Evolutionary conservation across 2,113 vertebrate species (phyloP).

Genomic region (Felis catus): F.catus_Fca126_mat1.0 CM031418.1:61042001-61042500

Average conservation of each 20-base stretch:
- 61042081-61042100: background rate
- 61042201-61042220: background rate
- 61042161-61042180: background rate
- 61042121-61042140: background rate
- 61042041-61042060: slow-evolving; percentile 1
- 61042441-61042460: no score
- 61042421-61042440: no score
- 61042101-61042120: background rate
- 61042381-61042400: no score
- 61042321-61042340: background rate
- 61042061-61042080: slow-evolving; percentile 26
- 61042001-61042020: background rate
- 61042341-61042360: background rate
- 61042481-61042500: no score
- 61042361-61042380: no score
- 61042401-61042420: no score
- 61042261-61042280: background rate
- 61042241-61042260: background rate
- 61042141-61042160: background rate
- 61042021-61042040: background rate
- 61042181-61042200: background rate
- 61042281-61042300: background rate
- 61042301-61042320: background rate
- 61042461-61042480: no score
- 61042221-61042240: background rate